These are phyloP conservation scores for Gymnoscopelus braueri DNA, from an alignment of 2,797 vertebrate species.

Conservation along the genomic window DNA sequence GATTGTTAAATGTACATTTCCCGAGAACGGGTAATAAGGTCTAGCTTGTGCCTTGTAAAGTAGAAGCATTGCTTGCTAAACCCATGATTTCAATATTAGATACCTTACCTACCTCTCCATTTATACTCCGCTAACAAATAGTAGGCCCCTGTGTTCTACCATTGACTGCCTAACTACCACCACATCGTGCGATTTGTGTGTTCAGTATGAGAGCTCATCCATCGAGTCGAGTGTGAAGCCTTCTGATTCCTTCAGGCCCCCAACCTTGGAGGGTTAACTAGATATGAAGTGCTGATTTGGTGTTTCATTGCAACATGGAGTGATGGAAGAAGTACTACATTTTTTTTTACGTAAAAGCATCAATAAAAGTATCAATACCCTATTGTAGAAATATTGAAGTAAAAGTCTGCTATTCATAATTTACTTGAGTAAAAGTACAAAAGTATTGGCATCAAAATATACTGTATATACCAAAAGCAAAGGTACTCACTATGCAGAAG, in stretches of 20 bases:
- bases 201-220: not conserved
- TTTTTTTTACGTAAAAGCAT: no score
- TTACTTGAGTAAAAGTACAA: no score
- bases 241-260: constrained; percentile 5
- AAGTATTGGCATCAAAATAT: no score
- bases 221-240: constrained; percentile 18
- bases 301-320: no score
- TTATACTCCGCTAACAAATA: not conserved
- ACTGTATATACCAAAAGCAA: no score
- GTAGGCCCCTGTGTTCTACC: not conserved
- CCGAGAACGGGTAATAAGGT: not conserved
- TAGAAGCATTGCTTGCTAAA: constrained; percentile 1
- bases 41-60: not conserved
- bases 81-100: not conserved
- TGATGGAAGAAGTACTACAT: no score
- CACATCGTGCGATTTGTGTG: not conserved
- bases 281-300: constrained; percentile 14
- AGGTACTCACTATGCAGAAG: no score
- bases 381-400: no score
- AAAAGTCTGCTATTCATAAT: no score
- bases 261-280: constrained; percentile 10
- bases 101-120: not conserved
- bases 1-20: not conserved
- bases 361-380: no score
- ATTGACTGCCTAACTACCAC: not conserved